Evolutionary conservation across 2,888 invertebrate genomes (phyloP), one percentile per base, ranked within the genome.

Genomic region (Strigamia maritima): DNA sequence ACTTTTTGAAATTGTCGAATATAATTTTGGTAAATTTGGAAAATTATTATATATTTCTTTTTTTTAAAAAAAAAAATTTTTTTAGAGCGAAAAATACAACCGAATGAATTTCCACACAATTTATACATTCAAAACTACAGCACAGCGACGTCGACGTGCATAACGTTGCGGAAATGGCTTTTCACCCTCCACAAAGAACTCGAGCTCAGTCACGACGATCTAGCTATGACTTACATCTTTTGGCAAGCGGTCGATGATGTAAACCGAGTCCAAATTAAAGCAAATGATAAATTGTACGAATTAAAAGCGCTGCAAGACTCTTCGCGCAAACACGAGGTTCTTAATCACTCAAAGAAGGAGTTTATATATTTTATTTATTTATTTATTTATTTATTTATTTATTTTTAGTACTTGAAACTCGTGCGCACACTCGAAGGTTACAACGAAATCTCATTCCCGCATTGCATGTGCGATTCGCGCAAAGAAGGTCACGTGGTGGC

Each of bases 61-160:
- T n/a, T n/a, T n/a, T n/a, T n/a, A 49, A n/a, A 49, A 49, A n/a
- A n/a, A 49, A n/a, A n/a, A 49, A 75, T 65, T 38, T 40, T 79
- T 78, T 54, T 28, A 95, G 97, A 98, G 86, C 91, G 98, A 79
- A 97, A 97, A 87, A 88, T 99, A 81, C 94, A 94, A 83, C 92
- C 94, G 0, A 92, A 93, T 86, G 99, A 99, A 88, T 94, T 95
- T 83, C 98, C 98, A 0, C 98, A 99, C 88, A 94, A 96, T 84
- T 89, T 99, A 82, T 99, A 99, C 88, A 97, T 99, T 83, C 98
- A 98, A 88, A 99, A 99, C 88, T 99, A 98, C 86, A 96, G 96
- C 82, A 98, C 98, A 14, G 98, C 98, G 44, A 95, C 96, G 49
- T 94, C 95, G 82, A 96, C 96, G 76, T 99, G 98, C 85, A 89